Conservation (phyloP, 1,140 invertebrate species). For the Drosophila bifasciata region DNA sequence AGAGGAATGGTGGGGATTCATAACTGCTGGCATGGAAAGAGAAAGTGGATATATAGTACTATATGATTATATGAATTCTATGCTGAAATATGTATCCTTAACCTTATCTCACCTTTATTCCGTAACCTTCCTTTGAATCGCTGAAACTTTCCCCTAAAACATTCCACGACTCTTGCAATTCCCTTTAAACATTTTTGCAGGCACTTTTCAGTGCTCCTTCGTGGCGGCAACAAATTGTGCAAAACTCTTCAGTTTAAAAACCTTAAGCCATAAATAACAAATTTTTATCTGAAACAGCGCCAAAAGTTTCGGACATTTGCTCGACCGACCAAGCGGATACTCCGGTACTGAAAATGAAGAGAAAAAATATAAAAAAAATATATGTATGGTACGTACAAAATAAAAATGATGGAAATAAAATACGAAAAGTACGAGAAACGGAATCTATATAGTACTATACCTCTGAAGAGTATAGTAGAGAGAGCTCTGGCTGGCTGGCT, state of each 20-base stretch:
- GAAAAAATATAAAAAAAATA: constrained; percentile 32
- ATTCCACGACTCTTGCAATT: constrained; percentile 3
- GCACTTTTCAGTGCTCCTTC: not conserved
- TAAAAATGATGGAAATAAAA: constrained; percentile 82
- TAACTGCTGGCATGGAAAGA: too few relatives aligned
- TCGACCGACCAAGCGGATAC: constrained; percentile 39
- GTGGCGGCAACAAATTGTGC: constrained; percentile 42
- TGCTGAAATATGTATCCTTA: too few relatives aligned
- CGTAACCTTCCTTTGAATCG: too few relatives aligned
- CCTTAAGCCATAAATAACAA: constrained; percentile 67
- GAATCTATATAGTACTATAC: too few relatives aligned
- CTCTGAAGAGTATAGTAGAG: not conserved
- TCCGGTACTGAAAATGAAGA: constrained; percentile 1
- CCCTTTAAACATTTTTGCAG: constrained; percentile 18
- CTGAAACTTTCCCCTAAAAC: too few relatives aligned
- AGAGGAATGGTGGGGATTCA: too few relatives aligned
- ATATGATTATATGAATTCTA: too few relatives aligned
- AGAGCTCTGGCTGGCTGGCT: constrained; percentile 20
- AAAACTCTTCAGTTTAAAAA: constrained; percentile 48
- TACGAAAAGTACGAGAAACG: constrained; percentile 64
- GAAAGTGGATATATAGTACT: too few relatives aligned
- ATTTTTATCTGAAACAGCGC: constrained; percentile 68
- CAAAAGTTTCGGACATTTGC: constrained; percentile 69
- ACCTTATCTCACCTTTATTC: too few relatives aligned
- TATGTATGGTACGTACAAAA: constrained; percentile 55